phyloP scores from a whole-genome alignment of 2,797 vertebrate species.

The Podarcis siculus region DNA sequence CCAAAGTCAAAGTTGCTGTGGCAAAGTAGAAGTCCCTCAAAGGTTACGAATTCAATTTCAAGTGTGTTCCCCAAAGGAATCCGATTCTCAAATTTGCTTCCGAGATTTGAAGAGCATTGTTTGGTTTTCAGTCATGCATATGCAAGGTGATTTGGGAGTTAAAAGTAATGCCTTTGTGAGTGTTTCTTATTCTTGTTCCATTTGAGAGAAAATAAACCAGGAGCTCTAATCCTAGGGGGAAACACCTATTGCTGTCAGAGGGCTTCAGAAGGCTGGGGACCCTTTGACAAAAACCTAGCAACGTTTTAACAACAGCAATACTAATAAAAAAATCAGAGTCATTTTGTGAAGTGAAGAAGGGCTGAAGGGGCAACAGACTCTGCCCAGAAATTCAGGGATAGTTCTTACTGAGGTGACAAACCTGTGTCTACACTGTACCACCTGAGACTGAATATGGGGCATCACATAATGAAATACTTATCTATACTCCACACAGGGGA shows the following conservation, averaged over 20 bases:
- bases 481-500: neutral
- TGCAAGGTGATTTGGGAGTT: neutral
- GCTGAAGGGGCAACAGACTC: neutral
- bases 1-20: neutral
- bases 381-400: neutral
- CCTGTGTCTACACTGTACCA: neutral
- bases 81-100: neutral
- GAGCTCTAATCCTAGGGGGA: neutral
- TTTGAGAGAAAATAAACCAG: neutral
- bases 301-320: neutral
- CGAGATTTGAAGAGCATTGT: neutral
- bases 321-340: no score
- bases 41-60: neutral
- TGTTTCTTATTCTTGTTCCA: neutral
- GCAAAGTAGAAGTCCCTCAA: neutral
- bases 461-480: neutral
- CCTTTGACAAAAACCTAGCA: neutral
- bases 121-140: neutral
- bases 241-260: neutral
- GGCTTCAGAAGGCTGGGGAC: neutral
- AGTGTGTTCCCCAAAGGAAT: neutral
- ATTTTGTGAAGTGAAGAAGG: neutral
- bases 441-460: neutral
- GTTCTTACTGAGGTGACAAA: neutral
- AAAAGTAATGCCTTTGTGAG: neutral